phyloP scores from a whole-genome alignment of 2,888 invertebrate genomes.

The Atrina japonica region DNA sequence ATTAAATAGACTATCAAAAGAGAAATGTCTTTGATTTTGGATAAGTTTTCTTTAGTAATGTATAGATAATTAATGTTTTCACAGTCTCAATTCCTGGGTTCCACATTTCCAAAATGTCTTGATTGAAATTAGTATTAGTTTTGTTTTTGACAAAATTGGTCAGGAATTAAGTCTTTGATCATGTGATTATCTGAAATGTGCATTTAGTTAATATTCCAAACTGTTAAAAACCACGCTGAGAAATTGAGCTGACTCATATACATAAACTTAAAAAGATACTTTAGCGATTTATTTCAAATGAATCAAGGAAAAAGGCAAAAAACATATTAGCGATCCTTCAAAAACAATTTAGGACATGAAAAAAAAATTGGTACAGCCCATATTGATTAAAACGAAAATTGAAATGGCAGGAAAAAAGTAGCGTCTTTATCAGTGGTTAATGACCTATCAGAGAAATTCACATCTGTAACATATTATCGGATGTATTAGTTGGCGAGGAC shows the following conservation, averaged over 20 bases:
- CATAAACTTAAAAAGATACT: slow-evolving; percentile 18
- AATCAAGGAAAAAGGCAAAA: slow-evolving; percentile 28
- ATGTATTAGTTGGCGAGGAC: slow-evolving; percentile 30
- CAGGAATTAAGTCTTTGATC: slow-evolving; percentile 4
- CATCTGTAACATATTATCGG: slow-evolving; percentile 44
- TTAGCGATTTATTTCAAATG: slow-evolving; percentile 24
- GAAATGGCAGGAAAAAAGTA: slow-evolving; percentile 38
- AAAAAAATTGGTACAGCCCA: slow-evolving; percentile 28
- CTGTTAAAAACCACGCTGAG: neutral
- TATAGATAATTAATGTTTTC: too few relatives aligned
- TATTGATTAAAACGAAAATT: slow-evolving; percentile 48
- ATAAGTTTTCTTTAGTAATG: too few relatives aligned
- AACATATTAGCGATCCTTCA: slow-evolving; percentile 34
- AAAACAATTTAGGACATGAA: slow-evolving; percentile 34
- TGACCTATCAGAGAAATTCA: slow-evolving; percentile 27
- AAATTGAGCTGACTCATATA: slow-evolving; percentile 1
- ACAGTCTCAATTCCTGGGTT: too few relatives aligned
- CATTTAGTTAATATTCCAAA: slow-evolving; percentile 2
- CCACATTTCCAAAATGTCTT: slow-evolving; percentile 1
- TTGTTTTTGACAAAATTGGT: neutral
- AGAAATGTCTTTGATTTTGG: too few relatives aligned
- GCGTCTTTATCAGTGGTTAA: slow-evolving; percentile 39
- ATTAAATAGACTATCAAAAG: too few relatives aligned
- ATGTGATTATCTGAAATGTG: slow-evolving; percentile 4
- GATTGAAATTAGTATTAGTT: slow-evolving; percentile 15